Conservation (phyloP, 2,113 vertebrate genomes). For the Sapajus apella region DNA sequence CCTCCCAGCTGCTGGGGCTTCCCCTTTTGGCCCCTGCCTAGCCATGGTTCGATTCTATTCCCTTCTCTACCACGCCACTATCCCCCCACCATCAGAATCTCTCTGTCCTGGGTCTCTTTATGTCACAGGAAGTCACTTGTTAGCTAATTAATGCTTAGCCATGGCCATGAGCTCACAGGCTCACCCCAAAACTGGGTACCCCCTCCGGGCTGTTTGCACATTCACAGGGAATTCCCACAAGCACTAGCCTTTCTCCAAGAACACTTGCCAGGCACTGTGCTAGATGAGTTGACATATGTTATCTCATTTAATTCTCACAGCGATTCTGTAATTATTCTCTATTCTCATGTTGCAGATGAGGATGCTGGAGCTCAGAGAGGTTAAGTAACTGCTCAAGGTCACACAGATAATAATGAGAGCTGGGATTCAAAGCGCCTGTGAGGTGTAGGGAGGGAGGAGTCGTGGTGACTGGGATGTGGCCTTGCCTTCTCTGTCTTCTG, state of each 20-base stretch:
- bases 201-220: neutral
- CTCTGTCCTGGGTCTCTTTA: neutral
- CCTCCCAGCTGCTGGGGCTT: neutral
- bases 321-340: neutral
- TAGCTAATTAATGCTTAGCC: neutral
- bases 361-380: neutral
- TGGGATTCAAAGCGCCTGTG: neutral
- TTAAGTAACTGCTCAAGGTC: neutral
- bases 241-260: neutral
- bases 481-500: neutral
- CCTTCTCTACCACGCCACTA: accelerated
- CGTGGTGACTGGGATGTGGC: no score
- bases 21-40: neutral
- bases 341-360: neutral
- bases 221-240: neutral
- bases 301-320: neutral
- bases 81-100: neutral
- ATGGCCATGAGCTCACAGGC: neutral
- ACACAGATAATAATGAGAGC: neutral
- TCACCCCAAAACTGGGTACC: neutral
- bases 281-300: neutral
- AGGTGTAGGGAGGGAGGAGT: neutral
- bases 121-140: neutral
- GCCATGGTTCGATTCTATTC: neutral
- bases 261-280: neutral